Percentiles rank a stretch among this genome's conserved stretches.
These are phyloP conservation scores for Alcis repandata DNA, from an alignment of 2,888 invertebrate species.

Conservation along the genomic window DNA sequence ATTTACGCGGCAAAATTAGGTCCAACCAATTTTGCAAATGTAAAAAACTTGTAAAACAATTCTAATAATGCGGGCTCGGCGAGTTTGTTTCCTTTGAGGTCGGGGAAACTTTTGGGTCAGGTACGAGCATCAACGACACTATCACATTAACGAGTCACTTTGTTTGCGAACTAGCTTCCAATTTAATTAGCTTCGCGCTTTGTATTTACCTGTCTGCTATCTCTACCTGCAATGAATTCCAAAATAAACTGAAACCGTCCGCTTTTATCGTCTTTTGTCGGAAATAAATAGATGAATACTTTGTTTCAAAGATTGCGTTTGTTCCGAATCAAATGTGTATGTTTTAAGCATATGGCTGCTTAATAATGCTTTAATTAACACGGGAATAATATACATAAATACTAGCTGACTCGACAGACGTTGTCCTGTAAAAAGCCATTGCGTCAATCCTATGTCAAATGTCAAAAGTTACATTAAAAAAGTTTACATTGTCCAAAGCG, in stretches of 20 bases:
- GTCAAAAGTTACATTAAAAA: too few species aligned
- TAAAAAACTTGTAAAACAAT: conserved; percentile 61
- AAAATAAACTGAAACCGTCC: conserved; percentile 25
- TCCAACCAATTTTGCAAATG: conserved; percentile 24
- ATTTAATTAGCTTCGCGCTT: conserved; percentile 68
- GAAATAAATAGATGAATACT: conserved; percentile 18
- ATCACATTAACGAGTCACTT: conserved; percentile 73
- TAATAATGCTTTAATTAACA: too few species aligned
- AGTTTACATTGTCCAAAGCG: too few species aligned
- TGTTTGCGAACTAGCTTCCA: conserved; percentile 67
- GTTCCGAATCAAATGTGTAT: conserved; percentile 7
- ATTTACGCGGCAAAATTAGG: conserved; percentile 8
- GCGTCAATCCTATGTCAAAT: too few species aligned
- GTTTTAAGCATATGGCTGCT: too few species aligned
- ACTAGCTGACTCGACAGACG: too few species aligned
- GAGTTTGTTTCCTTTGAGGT: conserved; percentile 60
- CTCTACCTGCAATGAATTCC: conserved; percentile 30
- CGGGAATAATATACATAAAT: too few species aligned
- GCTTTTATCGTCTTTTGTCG: conserved; percentile 21
- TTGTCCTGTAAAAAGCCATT: too few species aligned
- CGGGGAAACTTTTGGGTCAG: conserved; percentile 70
- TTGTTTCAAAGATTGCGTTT: conserved; percentile 30
- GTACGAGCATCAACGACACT: conserved; percentile 67
- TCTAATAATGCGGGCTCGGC: conserved; percentile 55
- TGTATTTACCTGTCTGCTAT: conserved; percentile 43